Conservation (phyloP, 1,140 invertebrate species). For the Drosophila tristis region DNA sequence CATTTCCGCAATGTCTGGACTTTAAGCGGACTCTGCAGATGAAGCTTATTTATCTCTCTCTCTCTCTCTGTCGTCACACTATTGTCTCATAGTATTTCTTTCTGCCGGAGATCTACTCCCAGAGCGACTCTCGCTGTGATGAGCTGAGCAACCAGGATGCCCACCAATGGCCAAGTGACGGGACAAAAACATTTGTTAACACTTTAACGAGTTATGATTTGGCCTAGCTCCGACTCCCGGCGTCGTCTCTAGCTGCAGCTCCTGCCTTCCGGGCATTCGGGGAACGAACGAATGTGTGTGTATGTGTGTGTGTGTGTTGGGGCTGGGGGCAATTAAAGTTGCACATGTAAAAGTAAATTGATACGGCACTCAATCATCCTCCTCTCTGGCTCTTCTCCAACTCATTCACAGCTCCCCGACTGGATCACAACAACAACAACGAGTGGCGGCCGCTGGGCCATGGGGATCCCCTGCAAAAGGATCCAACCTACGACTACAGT, state of each 20-base stretch:
- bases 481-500: constrained; percentile 92
- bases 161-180: constrained; percentile 38
- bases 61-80: no score
- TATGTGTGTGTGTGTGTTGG: no score
- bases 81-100: no score
- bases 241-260: constrained; percentile 5
- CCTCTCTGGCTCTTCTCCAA: constrained; percentile 18
- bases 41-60: no score
- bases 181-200: constrained; percentile 82
- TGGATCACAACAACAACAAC: constrained; percentile 84
- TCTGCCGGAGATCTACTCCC: background rate
- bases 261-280: constrained; percentile 36
- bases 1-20: background rate
- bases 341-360: constrained; percentile 64
- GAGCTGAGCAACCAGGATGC: constrained; percentile 33
- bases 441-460: constrained; percentile 91
- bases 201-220: constrained; percentile 82
- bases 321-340: constrained; percentile 64
- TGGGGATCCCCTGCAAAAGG: constrained; percentile 91
- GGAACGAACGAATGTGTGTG: no score
- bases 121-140: background rate
- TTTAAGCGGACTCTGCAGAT: no score
- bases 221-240: constrained; percentile 10
- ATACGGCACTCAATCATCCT: constrained; percentile 53
- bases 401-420: constrained; percentile 50